Base-by-base conservation (phyloP, 1,140 invertebrate genomes). In the Microplitis mediator region DNA sequence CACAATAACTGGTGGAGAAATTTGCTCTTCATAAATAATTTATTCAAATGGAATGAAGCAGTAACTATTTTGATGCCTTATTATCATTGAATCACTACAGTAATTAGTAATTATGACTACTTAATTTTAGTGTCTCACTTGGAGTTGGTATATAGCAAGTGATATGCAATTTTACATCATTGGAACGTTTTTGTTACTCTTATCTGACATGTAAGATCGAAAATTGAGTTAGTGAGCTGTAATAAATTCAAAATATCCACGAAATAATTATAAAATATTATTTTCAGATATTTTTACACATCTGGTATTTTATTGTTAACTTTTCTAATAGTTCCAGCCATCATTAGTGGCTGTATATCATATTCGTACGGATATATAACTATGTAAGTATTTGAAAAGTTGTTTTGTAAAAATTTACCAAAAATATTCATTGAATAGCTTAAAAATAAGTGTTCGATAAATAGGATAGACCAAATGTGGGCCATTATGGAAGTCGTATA, bases 121-220 rank as follows among this genome's bases (percentile, higher is more conserved):
- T 63, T 4, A 62, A 14, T 79, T 67, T 32, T 75, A 92, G 91
- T 95, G 95, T 76, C 88, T 94, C 84, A 90, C 90, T 4, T 95
- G 93, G 92, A 91, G 92, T 31, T 96, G 95, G 95, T 95, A 94
- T 77, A 78, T 96, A 54, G 90, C 94, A 13, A 91, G 91, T 70
- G 95, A 96, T 80, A 94, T 94, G 90, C 94, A 95, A 83, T 93
- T 93, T 78, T 95, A 92, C 78, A 78, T 91, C 4, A 81, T 94
- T 66, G 84, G 82, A 32, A 81, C 82, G 0, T 74, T 88, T 11
- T 64, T 91, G 1, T 75, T 91, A 9, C 85, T 91, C 9, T 69
- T 90, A 4, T 91, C 89, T 31, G 85, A 84, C 31, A 84, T 85
- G 89, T 91, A 82, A 88, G 86, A 83, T 69, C 71, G 6, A 14